Conservation (phyloP, 2,797 vertebrate species). For the Acipenser ruthenus region DNA sequence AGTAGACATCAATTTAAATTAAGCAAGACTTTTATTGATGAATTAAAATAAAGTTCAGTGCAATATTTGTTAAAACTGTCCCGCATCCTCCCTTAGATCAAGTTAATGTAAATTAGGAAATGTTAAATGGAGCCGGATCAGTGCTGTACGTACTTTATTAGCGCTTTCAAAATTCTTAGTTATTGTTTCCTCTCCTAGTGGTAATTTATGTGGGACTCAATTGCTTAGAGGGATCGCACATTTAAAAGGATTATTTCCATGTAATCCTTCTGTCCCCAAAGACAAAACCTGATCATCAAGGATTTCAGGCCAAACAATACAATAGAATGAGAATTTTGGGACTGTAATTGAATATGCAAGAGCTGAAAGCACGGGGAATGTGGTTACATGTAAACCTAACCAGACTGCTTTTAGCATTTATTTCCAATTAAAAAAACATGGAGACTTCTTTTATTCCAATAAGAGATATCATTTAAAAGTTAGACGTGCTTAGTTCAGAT, state of each 20-base stretch:
- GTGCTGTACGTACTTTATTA: constrained; percentile 22
- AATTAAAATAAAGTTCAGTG: no score
- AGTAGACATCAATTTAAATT: no score
- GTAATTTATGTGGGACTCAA: constrained; percentile 84
- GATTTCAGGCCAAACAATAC: constrained; percentile 24
- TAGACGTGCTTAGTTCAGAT: constrained; percentile 37
- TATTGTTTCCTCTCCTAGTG: constrained; percentile 75
- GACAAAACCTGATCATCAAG: constrained; percentile 62
- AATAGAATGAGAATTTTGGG: constrained; percentile 7
- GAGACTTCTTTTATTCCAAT: constrained; percentile 42
- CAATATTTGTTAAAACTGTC: no score
- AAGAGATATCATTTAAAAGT: constrained; percentile 53
- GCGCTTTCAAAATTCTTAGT: constrained; percentile 65
- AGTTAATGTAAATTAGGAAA: no score
- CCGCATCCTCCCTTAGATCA: no score
- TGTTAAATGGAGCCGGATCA: no score
- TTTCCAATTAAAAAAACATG: constrained; percentile 48
- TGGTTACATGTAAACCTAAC: constrained; percentile 19
- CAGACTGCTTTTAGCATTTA: constrained; percentile 36
- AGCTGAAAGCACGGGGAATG: background rate
- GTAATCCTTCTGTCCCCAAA: constrained; percentile 82
- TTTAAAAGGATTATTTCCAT: constrained; percentile 88
- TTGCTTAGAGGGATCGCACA: constrained; percentile 81
- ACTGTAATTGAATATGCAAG: constrained; percentile 3
- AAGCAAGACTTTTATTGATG: no score